A percentile compares a stretch with the other conserved stretches of the same genome.
phyloP scores from a whole-genome alignment of 1,140 invertebrate species.

The Nymphalis io region DNA sequence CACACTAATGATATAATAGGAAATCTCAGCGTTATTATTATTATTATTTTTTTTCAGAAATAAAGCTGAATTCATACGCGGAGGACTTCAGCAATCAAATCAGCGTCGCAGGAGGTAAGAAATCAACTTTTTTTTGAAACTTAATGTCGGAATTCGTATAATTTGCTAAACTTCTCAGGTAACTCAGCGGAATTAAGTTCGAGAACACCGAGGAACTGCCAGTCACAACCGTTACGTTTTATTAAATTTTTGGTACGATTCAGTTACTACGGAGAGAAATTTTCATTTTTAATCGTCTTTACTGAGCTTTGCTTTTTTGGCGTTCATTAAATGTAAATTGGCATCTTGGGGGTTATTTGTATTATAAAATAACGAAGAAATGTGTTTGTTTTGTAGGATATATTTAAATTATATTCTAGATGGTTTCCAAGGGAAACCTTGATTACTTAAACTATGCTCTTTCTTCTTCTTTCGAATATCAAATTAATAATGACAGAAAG shows the following conservation, averaged over 20 bases:
- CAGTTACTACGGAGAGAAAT: slow-evolving; percentile 19
- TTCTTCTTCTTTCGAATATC: too few species aligned
- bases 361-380: not conserved
- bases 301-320: not conserved
- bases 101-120: slow-evolving; percentile 72
- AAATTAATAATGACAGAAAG: too few species aligned
- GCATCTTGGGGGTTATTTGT: not conserved
- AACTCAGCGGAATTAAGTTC: slow-evolving; percentile 31
- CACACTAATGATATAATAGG: too few species aligned
- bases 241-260: slow-evolving; percentile 30
- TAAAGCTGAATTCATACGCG: slow-evolving; percentile 70
- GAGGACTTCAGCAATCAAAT: slow-evolving; percentile 76
- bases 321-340: not conserved
- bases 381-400: not conserved
- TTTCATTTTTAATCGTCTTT: slow-evolving; percentile 31
- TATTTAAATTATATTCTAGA: too few species aligned
- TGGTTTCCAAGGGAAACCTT: too few species aligned
- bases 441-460: too few species aligned
- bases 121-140: slow-evolving; percentile 33
- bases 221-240: slow-evolving; percentile 33
- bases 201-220: slow-evolving; percentile 30
- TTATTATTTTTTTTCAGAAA: slow-evolving; percentile 63
- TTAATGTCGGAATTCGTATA: slow-evolving; percentile 39
- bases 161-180: slow-evolving; percentile 37
- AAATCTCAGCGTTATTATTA: too few species aligned